Percentiles rank a stretch among this genome's conserved stretches.
Conservation (phyloP, 1,140 invertebrate genomes). For the Zelostemma sp. region DNA sequence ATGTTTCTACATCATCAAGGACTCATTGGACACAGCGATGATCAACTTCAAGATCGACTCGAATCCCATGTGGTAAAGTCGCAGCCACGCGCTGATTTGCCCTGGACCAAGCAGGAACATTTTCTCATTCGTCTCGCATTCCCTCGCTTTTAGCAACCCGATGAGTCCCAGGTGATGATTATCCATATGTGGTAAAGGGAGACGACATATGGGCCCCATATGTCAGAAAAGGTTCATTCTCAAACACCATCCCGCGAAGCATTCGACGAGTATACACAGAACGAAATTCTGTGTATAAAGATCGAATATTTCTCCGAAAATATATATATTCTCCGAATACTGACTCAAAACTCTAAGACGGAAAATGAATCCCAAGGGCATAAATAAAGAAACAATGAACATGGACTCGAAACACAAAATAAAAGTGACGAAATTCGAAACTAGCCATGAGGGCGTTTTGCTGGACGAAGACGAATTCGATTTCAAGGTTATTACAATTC, state of each 20-base stretch:
- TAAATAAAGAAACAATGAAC: conserved; percentile 2
- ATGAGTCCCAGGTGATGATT: conserved; percentile 93
- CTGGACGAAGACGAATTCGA: no score
- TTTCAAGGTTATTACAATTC: no score
- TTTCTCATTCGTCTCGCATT: conserved; percentile 68
- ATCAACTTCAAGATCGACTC: conserved; percentile 76
- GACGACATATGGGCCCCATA: conserved; percentile 58
- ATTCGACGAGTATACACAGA: conserved; percentile 64
- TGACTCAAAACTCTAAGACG: conserved; percentile 19
- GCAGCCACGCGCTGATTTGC: conserved; percentile 81
- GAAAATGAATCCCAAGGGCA: conserved; percentile 10
- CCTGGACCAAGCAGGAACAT: conserved; percentile 80
- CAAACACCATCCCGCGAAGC: conserved; percentile 67
- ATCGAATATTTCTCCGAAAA: no score
- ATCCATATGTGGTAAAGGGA: conserved; percentile 87
- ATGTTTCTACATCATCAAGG: conserved; percentile 64
- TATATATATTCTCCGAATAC: conserved; percentile 21
- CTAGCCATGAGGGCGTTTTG: no score
- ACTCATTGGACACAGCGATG: conserved; percentile 75
- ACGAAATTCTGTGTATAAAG: no score
- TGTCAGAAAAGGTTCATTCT: conserved; percentile 70
- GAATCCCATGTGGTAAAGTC: conserved; percentile 80
- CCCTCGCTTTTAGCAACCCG: conserved; percentile 77
- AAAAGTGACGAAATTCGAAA: conserved; percentile 19
- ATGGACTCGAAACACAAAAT: conserved; percentile 10